phyloP scores from a whole-genome alignment of 2,888 invertebrate species.

The Neoaliturus tenellus region DNA sequence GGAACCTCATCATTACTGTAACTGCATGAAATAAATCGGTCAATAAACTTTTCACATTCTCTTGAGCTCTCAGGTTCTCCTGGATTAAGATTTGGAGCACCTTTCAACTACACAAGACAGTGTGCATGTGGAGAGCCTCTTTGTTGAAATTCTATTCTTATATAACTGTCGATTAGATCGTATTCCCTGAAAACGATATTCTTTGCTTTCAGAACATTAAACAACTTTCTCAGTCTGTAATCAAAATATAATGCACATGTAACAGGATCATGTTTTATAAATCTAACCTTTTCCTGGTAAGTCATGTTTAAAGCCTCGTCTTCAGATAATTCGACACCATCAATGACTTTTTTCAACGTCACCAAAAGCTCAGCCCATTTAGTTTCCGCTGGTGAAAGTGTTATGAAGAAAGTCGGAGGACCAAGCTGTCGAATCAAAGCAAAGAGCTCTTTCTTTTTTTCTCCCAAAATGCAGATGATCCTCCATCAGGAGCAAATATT shows the following conservation, averaged over 20 bases:
- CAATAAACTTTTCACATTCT: no score
- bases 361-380: slow-evolving; percentile 59
- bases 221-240: slow-evolving; percentile 56
- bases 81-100: no score
- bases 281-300: slow-evolving; percentile 60
- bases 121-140: no score
- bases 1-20: no score
- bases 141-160: slow-evolving; percentile 68
- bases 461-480: slow-evolving; percentile 65
- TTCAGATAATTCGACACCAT: slow-evolving; percentile 57
- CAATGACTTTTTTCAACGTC: slow-evolving; percentile 40
- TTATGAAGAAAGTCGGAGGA: slow-evolving; percentile 63
- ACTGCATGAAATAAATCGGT: no score
- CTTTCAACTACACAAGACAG: no score
- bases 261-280: slow-evolving; percentile 65
- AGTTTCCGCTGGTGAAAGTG: slow-evolving; percentile 61
- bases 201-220: slow-evolving; percentile 58
- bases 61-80: no score
- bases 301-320: slow-evolving; percentile 56
- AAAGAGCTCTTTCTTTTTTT: slow-evolving; percentile 64
- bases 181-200: slow-evolving; percentile 52
- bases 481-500: slow-evolving; percentile 41
- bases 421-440: slow-evolving; percentile 64
- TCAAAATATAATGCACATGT: slow-evolving; percentile 64
- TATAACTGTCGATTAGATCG: slow-evolving; percentile 45